phyloP scores from a whole-genome alignment of 2,113 vertebrate species.

The Fulica atra region DNA sequence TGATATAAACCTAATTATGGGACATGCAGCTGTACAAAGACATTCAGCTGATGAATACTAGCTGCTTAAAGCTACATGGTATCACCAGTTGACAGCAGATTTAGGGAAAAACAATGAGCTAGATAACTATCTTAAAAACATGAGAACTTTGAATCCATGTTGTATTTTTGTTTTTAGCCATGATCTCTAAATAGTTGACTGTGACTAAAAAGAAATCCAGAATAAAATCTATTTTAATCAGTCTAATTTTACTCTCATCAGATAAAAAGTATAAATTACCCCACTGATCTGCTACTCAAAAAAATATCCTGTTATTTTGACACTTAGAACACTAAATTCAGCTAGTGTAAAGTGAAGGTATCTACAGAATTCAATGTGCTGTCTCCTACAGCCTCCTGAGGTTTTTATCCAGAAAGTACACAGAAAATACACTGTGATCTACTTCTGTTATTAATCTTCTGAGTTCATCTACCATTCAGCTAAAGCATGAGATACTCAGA shows the following conservation, averaged over 20 bases:
- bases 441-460: neutral
- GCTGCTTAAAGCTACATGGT: neutral
- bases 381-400: neutral
- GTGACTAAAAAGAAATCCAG: neutral
- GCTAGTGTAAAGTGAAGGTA: neutral
- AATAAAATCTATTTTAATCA: neutral
- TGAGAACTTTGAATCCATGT: neutral
- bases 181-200: neutral
- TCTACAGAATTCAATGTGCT: neutral
- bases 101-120: neutral
- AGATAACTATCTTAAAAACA: neutral
- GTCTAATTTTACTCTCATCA: neutral
- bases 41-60: neutral
- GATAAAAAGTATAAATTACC: neutral
- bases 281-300: neutral
- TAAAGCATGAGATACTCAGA: neutral
- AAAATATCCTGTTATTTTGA: neutral
- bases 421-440: neutral
- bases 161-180: neutral
- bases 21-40: neutral
- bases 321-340: neutral
- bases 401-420: neutral
- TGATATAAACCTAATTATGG: neutral
- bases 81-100: neutral
- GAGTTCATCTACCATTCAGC: neutral